These are phyloP conservation scores for Epinotia brunnichana DNA, from an alignment of 2,888 invertebrate species.

Conservation along the genomic window DNA sequence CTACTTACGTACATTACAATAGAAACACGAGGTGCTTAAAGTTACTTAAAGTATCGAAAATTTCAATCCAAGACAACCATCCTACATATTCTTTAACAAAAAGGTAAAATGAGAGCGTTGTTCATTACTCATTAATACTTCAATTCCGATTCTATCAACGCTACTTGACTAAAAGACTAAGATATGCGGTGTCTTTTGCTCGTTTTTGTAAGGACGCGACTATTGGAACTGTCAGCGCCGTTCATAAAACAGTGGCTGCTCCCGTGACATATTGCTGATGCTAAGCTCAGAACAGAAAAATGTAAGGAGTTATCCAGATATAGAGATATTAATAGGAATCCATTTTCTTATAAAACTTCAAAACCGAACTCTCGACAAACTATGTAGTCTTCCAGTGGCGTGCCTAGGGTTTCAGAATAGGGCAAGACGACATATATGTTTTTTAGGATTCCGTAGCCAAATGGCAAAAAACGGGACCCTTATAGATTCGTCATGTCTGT, in stretches of 20 bases:
- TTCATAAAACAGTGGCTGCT: conserved; percentile 72
- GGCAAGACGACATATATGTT: too few relatives aligned
- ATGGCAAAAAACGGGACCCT: too few relatives aligned
- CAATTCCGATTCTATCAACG: conserved; percentile 33
- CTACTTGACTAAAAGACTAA: conserved; percentile 29
- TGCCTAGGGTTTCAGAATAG: too few relatives aligned
- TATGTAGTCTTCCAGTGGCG: too few relatives aligned
- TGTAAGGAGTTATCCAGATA: conserved; percentile 26
- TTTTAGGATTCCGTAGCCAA: too few relatives aligned
- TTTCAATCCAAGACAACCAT: too few relatives aligned
- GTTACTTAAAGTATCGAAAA: background rate
- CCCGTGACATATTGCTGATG: conserved; percentile 58
- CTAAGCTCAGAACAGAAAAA: conserved; percentile 51
- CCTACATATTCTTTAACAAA: background rate
- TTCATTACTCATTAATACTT: conserved; percentile 25
- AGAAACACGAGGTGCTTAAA: background rate
- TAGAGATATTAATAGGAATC: background rate
- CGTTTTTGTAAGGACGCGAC: conserved; percentile 56
- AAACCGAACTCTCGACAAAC: background rate
- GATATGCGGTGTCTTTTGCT: conserved; percentile 47
- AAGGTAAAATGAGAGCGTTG: background rate
- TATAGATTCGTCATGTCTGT: too few relatives aligned
- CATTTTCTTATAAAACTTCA: background rate
- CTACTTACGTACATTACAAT: background rate
- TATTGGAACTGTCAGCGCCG: conserved; percentile 70